These are phyloP conservation scores for Scaptomyza tumidula DNA, from an alignment of 2,888 invertebrate genomes.

Conservation along the genomic window DNA sequence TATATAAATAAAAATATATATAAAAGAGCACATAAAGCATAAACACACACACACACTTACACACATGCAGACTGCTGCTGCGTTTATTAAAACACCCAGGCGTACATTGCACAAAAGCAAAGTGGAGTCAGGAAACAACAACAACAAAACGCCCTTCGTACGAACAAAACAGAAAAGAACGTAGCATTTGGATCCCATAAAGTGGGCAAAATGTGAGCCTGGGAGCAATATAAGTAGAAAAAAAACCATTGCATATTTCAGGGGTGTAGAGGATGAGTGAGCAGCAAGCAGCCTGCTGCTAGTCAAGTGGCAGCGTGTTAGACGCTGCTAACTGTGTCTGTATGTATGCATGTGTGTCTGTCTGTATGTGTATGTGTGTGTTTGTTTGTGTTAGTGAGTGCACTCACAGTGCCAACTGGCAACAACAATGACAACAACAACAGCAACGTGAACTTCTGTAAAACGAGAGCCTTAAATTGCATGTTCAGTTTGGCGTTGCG, in stretches of 20 bases:
- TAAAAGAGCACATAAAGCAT: neutral
- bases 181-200: constrained; percentile 68
- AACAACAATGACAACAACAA: constrained; percentile 25
- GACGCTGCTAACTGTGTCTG: constrained; percentile 27
- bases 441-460: constrained; percentile 30
- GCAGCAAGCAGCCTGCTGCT: constrained; percentile 27
- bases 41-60: constrained; percentile 3
- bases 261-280: constrained; percentile 50
- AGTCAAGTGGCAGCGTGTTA: constrained; percentile 58
- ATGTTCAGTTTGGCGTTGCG: constrained; percentile 62
- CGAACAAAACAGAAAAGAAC: constrained; percentile 11
- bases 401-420: constrained; percentile 36
- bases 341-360: constrained; percentile 22
- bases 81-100: constrained; percentile 75
- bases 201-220: constrained; percentile 67
- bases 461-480: constrained; percentile 64
- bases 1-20: neutral
- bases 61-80: constrained; percentile 32
- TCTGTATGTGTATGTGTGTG: neutral
- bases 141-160: constrained; percentile 36
- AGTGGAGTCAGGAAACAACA: constrained; percentile 26
- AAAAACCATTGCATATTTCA: constrained; percentile 70
- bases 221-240: constrained; percentile 52
- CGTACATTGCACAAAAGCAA: constrained; percentile 59
- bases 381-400: constrained; percentile 2